Percentiles rank a stretch among this genome's conserved stretches.
These are phyloP conservation scores for Hymenopus coronatus DNA, from an alignment of 2,888 invertebrate species.

Conservation along the genomic window DNA sequence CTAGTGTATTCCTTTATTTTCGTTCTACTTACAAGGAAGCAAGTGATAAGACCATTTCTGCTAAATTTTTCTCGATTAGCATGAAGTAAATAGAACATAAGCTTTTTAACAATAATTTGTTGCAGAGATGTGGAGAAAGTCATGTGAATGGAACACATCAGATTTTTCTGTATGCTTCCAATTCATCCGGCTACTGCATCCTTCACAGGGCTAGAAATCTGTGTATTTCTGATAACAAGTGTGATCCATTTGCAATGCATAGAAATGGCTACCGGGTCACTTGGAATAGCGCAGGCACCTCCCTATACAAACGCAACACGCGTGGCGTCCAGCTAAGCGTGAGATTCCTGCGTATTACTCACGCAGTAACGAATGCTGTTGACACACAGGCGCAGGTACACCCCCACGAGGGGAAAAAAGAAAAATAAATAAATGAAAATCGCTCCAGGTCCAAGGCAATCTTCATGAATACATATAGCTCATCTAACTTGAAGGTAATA, in stretches of 20 bases:
- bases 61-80: too few relatives aligned
- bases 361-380: background rate
- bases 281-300: background rate
- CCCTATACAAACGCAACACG: background rate
- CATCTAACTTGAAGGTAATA: background rate
- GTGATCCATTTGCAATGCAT: background rate
- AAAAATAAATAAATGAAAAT: background rate
- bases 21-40: too few relatives aligned
- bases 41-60: too few relatives aligned
- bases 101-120: too few relatives aligned
- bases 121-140: too few relatives aligned
- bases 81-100: too few relatives aligned
- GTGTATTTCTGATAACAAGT: too few relatives aligned
- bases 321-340: background rate
- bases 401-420: background rate
- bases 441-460: background rate
- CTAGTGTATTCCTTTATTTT: too few relatives aligned
- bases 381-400: background rate
- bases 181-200: too few relatives aligned
- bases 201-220: too few relatives aligned
- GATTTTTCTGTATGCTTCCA: too few relatives aligned
- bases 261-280: background rate
- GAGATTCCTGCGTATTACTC: background rate
- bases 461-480: background rate
- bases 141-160: too few relatives aligned